These are phyloP conservation scores for Castor canadensis DNA, from an alignment of 2,113 vertebrate genomes.

Conservation along the genomic window DNA sequence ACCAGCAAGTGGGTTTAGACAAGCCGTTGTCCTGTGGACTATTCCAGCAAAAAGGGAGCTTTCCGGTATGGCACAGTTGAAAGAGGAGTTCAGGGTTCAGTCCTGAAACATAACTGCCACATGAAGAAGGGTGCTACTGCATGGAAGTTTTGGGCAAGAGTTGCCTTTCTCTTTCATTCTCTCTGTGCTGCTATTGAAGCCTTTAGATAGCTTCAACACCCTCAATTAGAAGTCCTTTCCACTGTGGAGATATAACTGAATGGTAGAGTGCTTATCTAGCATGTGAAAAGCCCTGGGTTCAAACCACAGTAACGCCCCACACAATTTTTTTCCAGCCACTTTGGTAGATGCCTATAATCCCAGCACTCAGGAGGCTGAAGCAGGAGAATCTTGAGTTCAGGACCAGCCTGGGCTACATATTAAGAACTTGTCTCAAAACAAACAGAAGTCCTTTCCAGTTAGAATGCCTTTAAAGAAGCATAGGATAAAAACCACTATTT, in stretches of 20 bases:
- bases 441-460: neutral
- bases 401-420: neutral
- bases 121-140: neutral
- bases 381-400: neutral
- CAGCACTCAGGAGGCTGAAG: neutral
- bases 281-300: too few species aligned
- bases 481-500: neutral
- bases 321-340: too few species aligned
- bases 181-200: neutral
- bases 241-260: neutral
- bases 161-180: neutral
- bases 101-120: neutral
- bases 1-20: neutral
- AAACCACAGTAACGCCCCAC: too few species aligned
- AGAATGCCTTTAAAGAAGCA: constrained; percentile 39
- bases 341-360: neutral
- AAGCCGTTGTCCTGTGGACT: neutral
- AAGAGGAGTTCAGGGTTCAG: neutral
- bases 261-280: too few species aligned
- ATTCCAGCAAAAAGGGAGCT: neutral
- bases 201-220: neutral
- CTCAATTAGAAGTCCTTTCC: neutral
- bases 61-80: neutral
- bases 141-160: neutral
- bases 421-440: neutral